Percentiles rank a stretch among this genome's conserved stretches.
phyloP scores from a whole-genome alignment of 2,888 invertebrate genomes.

The Griposia aprilina region DNA sequence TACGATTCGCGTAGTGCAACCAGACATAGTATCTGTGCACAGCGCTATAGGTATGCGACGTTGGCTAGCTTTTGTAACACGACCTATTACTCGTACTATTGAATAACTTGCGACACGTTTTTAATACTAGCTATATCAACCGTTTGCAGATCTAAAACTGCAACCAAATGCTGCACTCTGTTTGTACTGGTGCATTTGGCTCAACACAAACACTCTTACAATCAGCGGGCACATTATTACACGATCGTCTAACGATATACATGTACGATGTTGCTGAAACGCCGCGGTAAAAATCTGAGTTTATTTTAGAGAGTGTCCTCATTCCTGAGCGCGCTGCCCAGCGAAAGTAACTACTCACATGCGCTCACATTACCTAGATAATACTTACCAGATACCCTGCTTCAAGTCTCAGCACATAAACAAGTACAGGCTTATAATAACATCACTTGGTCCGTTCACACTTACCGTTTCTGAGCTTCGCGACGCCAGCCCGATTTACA shows the following conservation, averaged over 20 bases:
- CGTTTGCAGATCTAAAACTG: conserved; percentile 35
- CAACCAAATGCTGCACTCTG: conserved; percentile 56
- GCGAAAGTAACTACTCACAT: conserved; percentile 81
- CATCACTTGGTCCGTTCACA: conserved; percentile 68
- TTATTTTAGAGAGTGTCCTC: conserved; percentile 86
- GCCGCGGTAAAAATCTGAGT: conserved; percentile 79
- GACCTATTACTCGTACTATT: conserved; percentile 48
- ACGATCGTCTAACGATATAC: conserved; percentile 61
- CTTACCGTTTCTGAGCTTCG: conserved; percentile 81
- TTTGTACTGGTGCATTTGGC: conserved; percentile 56
- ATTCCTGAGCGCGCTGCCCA: conserved; percentile 79
- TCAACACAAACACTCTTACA: conserved; percentile 62
- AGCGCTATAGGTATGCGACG: conserved; percentile 24
- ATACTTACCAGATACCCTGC: conserved; percentile 71
- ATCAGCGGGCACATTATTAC: conserved; percentile 57
- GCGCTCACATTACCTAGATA: conserved; percentile 77
- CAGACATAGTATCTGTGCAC: conserved; percentile 32
- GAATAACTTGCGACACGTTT: conserved; percentile 56
- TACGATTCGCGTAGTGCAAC: conserved; percentile 23
- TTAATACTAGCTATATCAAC: conserved; percentile 45
- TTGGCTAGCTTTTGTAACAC: conserved; percentile 58
- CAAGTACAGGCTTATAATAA: conserved; percentile 70
- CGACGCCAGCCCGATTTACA: conserved; percentile 67
- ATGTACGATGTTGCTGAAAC: conserved; percentile 70
- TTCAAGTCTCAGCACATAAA: conserved; percentile 64